phyloP scores from a whole-genome alignment of 2,888 invertebrate species.

The Drosophila crucigera region DNA sequence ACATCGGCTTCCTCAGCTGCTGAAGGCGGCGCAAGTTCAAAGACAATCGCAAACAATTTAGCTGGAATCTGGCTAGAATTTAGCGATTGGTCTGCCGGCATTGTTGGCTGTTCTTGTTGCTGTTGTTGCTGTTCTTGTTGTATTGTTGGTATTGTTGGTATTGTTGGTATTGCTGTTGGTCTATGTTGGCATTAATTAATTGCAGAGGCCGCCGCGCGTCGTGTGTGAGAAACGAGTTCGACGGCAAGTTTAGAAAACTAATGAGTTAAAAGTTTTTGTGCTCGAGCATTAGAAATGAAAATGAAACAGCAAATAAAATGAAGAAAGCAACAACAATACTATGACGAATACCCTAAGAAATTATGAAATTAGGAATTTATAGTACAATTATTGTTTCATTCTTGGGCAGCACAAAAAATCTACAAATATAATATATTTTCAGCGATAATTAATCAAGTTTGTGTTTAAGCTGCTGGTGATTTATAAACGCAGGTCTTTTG shows the following conservation, averaged over 20 bases:
- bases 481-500: neutral
- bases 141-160: conserved; percentile 46
- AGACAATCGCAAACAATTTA: conserved; percentile 76
- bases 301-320: conserved; percentile 53
- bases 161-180: conserved; percentile 37
- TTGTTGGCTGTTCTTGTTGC: conserved; percentile 58
- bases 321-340: conserved; percentile 37
- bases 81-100: conserved; percentile 75
- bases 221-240: conserved; percentile 79
- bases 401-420: neutral
- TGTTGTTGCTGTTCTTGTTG: conserved; percentile 42
- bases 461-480: neutral
- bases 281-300: conserved; percentile 72
- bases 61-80: conserved; percentile 81
- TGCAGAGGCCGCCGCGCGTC: conserved; percentile 59
- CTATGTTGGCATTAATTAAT: conserved; percentile 80
- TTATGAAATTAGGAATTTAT: neutral
- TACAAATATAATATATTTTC: neutral
- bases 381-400: neutral
- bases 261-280: conserved; percentile 68
- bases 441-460: neutral
- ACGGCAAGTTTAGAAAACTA: conserved; percentile 66
- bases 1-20: conserved; percentile 18
- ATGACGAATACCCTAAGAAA: conserved; percentile 33
- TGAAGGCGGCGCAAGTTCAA: conserved; percentile 72